Conservation (phyloP, 2,888 invertebrate species). For the Lordiphosa fenestrarum region DNA sequence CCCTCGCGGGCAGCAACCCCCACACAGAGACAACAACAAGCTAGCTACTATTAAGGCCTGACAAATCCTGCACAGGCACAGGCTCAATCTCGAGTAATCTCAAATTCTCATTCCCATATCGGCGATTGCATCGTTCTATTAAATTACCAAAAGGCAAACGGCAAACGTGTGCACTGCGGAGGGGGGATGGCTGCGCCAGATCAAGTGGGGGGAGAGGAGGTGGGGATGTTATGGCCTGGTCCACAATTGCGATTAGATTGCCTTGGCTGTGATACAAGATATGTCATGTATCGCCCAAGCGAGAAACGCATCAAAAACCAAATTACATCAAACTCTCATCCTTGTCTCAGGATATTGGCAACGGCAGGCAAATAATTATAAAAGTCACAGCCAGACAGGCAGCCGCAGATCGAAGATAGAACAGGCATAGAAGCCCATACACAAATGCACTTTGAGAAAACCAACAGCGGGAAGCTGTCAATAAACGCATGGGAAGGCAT, state of each 20-base stretch:
- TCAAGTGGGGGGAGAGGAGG: slow-evolving; percentile 22
- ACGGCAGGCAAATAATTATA: slow-evolving; percentile 64
- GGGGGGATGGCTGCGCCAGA: slow-evolving; percentile 16
- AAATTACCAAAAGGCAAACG: slow-evolving; percentile 70
- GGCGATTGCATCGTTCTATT: slow-evolving; percentile 71
- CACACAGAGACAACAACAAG: slow-evolving; percentile 15
- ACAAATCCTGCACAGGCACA: slow-evolving; percentile 35
- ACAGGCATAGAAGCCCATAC: slow-evolving; percentile 52
- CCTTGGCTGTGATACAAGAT: slow-evolving; percentile 68
- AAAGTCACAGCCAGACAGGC: slow-evolving; percentile 41
- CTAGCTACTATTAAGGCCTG: slow-evolving; percentile 37
- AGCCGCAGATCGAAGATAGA: slow-evolving; percentile 64
- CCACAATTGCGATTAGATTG: slow-evolving; percentile 80
- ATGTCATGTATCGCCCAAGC: slow-evolving; percentile 75
- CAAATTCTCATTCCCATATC: slow-evolving; percentile 51
- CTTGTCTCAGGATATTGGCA: slow-evolving; percentile 35
- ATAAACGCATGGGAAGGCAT: no score
- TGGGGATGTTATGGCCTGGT: slow-evolving; percentile 58
- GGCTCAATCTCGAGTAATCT: slow-evolving; percentile 29
- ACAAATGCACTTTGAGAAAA: slow-evolving; percentile 21
- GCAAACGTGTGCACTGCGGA: slow-evolving; percentile 40
- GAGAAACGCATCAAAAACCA: slow-evolving; percentile 52
- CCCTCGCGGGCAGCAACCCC: slow-evolving; percentile 5
- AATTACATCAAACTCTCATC: slow-evolving; percentile 76
- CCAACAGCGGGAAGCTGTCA: background rate